These are phyloP conservation scores for Brachymystax lenok DNA, from an alignment of 2,797 vertebrate species.

Conservation along the genomic window DNA sequence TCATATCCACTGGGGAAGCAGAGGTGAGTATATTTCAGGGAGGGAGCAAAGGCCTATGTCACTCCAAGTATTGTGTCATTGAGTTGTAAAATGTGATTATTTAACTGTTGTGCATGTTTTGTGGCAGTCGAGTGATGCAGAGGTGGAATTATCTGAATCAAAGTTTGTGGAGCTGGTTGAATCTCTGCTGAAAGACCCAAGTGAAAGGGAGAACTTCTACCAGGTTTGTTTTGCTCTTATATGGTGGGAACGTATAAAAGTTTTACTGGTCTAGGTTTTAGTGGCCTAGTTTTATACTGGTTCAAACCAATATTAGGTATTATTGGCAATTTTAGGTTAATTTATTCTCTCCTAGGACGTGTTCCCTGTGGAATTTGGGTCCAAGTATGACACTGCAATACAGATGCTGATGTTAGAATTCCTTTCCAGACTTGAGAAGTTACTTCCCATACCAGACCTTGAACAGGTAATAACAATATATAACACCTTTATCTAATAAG, in stretches of 20 bases:
- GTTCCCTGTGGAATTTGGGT: slow-evolving; percentile 79
- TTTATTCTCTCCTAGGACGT: slow-evolving; percentile 63
- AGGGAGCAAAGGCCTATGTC: background rate
- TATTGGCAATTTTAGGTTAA: background rate
- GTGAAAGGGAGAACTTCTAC: slow-evolving; percentile 59
- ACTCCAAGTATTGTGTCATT: background rate
- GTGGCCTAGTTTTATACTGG: no score
- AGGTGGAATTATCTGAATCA: slow-evolving; percentile 68
- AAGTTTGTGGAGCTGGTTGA: slow-evolving; percentile 72
- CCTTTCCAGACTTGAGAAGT: slow-evolving; percentile 75
- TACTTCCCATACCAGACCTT: slow-evolving; percentile 70
- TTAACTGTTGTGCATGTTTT: background rate
- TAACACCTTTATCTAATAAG: background rate
- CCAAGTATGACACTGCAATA: slow-evolving; percentile 72
- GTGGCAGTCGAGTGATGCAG: slow-evolving; percentile 65
- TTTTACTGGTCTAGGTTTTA: no score
- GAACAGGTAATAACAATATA: slow-evolving; percentile 72
- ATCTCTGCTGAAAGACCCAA: slow-evolving; percentile 41
- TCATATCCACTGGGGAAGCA: slow-evolving; percentile 64
- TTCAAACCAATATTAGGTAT: no score
- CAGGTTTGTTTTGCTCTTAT: slow-evolving; percentile 51
- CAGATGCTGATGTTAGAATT: slow-evolving; percentile 82
- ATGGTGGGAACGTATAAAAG: background rate
- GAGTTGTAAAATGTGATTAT: background rate
- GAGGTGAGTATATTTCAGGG: slow-evolving; percentile 51